phyloP scores from a whole-genome alignment of 2,113 vertebrate genomes.

The Syrmaticus mikado region DNA sequence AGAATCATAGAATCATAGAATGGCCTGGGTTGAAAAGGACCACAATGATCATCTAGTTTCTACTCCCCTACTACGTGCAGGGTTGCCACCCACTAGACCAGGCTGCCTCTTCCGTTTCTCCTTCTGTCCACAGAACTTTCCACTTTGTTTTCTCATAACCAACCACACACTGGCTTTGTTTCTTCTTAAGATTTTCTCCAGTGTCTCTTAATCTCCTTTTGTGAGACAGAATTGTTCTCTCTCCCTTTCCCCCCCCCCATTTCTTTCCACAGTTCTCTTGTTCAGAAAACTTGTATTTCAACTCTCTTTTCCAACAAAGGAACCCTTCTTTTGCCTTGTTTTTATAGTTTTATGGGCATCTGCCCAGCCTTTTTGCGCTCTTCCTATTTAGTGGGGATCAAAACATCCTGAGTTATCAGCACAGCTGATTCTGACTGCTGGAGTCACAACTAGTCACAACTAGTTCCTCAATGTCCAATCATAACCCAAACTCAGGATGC shows the following conservation, averaged over 20 bases:
- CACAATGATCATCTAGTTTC: no score
- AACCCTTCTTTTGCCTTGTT: background rate
- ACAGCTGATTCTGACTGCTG: background rate
- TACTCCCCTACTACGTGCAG: no score
- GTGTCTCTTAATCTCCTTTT: background rate
- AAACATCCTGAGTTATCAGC: background rate
- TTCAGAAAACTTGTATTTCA: constrained; percentile 4
- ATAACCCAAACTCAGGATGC: background rate
- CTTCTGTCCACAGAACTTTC: background rate
- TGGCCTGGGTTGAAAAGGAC: no score
- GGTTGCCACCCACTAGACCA: no score
- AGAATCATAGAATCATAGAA: no score
- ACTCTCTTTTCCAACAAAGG: background rate
- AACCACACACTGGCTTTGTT: background rate
- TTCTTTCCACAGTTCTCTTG: background rate
- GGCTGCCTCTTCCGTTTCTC: constrained; percentile 9
- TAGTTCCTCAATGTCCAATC: background rate
- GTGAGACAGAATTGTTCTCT: background rate
- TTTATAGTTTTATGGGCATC: background rate
- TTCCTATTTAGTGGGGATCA: background rate
- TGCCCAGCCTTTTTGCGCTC: background rate
- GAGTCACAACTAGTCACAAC: background rate
- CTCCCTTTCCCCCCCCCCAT: background rate
- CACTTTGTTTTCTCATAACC: background rate
- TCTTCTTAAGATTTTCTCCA: background rate